Evolutionary conservation across 92 coral and sea anemone genomes (phyloP).

Genomic region (Phenganax subtilis): DNA sequence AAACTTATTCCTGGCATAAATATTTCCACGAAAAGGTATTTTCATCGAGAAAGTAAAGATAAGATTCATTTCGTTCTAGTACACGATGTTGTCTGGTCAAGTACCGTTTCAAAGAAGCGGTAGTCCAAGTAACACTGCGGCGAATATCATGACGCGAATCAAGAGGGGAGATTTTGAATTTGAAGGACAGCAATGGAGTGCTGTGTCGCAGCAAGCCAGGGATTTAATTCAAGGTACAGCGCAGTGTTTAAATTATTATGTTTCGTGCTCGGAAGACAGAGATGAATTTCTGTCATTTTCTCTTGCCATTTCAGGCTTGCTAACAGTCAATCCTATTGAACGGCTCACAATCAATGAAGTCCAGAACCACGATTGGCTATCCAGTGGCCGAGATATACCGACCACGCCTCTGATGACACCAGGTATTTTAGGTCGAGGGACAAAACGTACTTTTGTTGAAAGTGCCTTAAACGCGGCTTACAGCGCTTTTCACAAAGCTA

Average conservation of each 20-base stretch:
- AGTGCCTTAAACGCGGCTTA: slow-evolving; percentile 96
- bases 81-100: slow-evolving; percentile 99
- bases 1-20: too few relatives aligned
- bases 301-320: slow-evolving; percentile 56
- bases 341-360: slow-evolving; percentile 81
- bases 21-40: neutral
- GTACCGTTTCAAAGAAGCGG: slow-evolving; percentile 98
- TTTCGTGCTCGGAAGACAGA: neutral
- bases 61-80: slow-evolving; percentile 39
- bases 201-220: slow-evolving; percentile 83
- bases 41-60: neutral
- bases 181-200: slow-evolving; percentile 91
- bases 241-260: neutral
- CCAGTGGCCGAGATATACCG: slow-evolving; percentile 71
- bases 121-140: slow-evolving; percentile 74
- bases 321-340: slow-evolving; percentile 86
- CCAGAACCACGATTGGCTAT: slow-evolving; percentile 81
- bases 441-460: slow-evolving; percentile 91
- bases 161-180: slow-evolving; percentile 88
- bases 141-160: slow-evolving; percentile 89
- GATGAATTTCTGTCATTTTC: neutral
- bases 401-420: slow-evolving; percentile 99
- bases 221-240: slow-evolving; percentile 79
- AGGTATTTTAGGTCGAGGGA: slow-evolving; percentile 78
- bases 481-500: slow-evolving; percentile 89